phyloP scores from a whole-genome alignment of 2,113 vertebrate genomes.

The Panurus biarmicus region DNA sequence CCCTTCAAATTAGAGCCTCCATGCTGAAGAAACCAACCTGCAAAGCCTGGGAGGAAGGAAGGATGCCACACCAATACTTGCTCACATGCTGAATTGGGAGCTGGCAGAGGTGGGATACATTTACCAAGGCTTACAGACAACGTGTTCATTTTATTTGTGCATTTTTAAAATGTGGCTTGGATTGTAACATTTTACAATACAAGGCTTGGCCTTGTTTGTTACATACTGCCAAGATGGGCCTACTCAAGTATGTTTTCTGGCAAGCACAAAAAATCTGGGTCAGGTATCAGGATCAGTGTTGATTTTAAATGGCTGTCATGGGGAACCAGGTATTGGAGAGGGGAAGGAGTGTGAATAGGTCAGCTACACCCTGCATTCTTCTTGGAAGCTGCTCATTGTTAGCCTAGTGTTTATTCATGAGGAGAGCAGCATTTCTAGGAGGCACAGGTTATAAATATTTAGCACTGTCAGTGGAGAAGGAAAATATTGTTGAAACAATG shows the following conservation, averaged over 20 bases:
- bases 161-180: neutral
- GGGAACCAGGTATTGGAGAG: neutral
- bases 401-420: constrained; percentile 17
- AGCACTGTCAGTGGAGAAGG: constrained; percentile 22
- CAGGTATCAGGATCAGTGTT: neutral
- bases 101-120: neutral
- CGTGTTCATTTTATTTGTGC: neutral
- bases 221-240: neutral
- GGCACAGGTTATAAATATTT: constrained; percentile 51
- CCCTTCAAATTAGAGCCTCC: neutral
- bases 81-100: accelerated
- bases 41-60: neutral
- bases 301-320: constrained; percentile 18
- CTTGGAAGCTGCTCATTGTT: neutral
- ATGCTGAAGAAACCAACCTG: neutral
- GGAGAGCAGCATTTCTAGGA: neutral
- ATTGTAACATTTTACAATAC: neutral
- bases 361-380: neutral
- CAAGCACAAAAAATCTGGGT: neutral
- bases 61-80: accelerated
- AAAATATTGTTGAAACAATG: constrained; percentile 50
- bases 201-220: neutral
- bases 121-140: neutral
- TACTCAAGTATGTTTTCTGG: neutral
- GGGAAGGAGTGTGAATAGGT: neutral